Evolutionary conservation across 2,113 vertebrate genomes (phyloP).

Genomic region (Saimiri boliviensis): DNA sequence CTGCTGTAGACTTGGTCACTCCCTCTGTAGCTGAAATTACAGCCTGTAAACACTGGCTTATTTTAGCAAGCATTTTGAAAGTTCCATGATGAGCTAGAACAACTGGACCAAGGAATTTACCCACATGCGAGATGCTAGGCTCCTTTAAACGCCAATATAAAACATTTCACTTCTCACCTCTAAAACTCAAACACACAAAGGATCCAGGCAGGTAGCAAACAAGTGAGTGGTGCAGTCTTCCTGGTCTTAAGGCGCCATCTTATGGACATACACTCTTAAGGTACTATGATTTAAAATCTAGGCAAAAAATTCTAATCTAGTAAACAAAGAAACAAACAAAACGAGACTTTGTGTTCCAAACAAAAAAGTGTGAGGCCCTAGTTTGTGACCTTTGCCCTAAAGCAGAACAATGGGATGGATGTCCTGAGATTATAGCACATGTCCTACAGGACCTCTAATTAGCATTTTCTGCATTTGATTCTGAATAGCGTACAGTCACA

Average conservation of each 20-base stretch:
- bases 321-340: constrained; percentile 1
- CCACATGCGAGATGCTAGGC: neutral
- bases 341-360: neutral
- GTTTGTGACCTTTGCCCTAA: neutral
- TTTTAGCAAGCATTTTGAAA: constrained; percentile 57
- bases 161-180: neutral
- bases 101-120: neutral
- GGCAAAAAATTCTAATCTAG: neutral
- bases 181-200: constrained; percentile 1
- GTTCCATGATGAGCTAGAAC: neutral
- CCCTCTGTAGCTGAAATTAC: constrained; percentile 12
- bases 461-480: neutral
- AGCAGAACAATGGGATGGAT: neutral
- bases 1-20: neutral
- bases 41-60: constrained; percentile 37
- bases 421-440: neutral
- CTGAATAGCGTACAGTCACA: neutral
- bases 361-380: neutral
- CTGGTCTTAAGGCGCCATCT: constrained; percentile 13
- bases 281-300: constrained; percentile 8
- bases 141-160: neutral
- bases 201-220: neutral
- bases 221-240: neutral
- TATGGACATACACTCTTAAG: neutral
- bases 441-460: neutral